Conservation (phyloP, 2,797 vertebrate genomes). For the Falco peregrinus region DNA sequence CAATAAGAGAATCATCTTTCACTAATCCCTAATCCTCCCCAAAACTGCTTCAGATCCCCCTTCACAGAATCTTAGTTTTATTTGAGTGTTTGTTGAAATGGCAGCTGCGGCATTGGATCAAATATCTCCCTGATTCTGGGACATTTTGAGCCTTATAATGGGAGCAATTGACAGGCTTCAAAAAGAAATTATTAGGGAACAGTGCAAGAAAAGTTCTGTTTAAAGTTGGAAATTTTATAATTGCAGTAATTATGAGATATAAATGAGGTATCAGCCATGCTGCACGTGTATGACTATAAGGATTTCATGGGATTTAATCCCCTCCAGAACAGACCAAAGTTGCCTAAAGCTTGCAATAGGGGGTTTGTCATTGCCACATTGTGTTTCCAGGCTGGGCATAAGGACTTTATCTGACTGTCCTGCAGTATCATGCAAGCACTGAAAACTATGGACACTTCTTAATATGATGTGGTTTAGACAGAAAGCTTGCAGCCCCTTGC, state of each 20-base stretch:
- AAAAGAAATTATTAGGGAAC: neutral
- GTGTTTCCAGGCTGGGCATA: neutral
- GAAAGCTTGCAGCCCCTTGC: neutral
- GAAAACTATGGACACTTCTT: neutral
- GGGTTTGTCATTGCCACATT: neutral
- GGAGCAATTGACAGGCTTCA: neutral
- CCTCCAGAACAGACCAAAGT: neutral
- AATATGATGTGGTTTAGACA: neutral
- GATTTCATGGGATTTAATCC: neutral
- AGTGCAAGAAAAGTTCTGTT: neutral
- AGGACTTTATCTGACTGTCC: neutral
- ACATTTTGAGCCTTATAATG: neutral
- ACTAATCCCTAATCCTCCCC: neutral
- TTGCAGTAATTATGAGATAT: neutral
- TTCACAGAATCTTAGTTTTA: slow-evolving; percentile 4
- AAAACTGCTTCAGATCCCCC: neutral
- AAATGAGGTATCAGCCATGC: neutral
- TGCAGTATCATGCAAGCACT: neutral
- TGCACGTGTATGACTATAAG: neutral
- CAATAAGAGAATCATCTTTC: slow-evolving; percentile 10
- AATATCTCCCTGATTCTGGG: neutral
- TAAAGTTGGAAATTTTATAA: neutral
- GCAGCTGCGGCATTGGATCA: neutral
- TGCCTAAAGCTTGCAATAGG: neutral
- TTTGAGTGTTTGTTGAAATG: slow-evolving; percentile 23